A percentile compares a stretch with the other conserved stretches of the same genome.
These are phyloP conservation scores for Cynopterus brachyotis DNA, from an alignment of 2,113 vertebrate genomes.

Conservation along the genomic window DNA sequence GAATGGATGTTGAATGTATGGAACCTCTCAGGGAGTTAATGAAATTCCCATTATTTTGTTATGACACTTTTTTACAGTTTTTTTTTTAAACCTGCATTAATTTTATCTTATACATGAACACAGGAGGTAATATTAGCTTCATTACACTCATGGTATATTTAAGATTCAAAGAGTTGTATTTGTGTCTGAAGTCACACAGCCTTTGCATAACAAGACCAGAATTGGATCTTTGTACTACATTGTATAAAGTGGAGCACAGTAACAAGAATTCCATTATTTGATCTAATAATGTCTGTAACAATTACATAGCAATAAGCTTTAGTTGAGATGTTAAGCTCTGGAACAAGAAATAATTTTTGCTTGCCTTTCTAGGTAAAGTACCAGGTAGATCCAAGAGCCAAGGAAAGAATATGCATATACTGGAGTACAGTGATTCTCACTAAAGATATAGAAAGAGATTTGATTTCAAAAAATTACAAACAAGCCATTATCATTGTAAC, in stretches of 20 bases:
- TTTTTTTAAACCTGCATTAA: background rate
- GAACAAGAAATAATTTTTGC: background rate
- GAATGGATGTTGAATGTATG: background rate
- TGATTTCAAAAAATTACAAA: background rate
- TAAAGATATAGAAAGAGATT: background rate
- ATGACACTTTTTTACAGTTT: background rate
- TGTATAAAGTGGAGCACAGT: background rate
- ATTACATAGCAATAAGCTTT: background rate
- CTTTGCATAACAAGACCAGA: background rate
- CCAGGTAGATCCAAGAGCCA: background rate
- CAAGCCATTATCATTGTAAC: background rate
- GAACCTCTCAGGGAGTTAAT: background rate
- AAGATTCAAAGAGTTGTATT: background rate
- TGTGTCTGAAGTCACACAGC: background rate
- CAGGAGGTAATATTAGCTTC: background rate
- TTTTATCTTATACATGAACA: background rate
- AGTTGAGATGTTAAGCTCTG: background rate
- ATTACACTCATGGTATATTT: background rate
- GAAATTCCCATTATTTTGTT: background rate
- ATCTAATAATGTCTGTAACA: background rate
- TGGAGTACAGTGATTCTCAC: background rate
- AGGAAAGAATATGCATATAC: background rate
- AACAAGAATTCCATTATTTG: background rate
- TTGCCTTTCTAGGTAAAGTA: background rate
- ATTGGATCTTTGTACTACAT: background rate